Evolutionary conservation across 1,140 invertebrate genomes (phyloP).

Genomic region (Anthonomus grandis): DNA sequence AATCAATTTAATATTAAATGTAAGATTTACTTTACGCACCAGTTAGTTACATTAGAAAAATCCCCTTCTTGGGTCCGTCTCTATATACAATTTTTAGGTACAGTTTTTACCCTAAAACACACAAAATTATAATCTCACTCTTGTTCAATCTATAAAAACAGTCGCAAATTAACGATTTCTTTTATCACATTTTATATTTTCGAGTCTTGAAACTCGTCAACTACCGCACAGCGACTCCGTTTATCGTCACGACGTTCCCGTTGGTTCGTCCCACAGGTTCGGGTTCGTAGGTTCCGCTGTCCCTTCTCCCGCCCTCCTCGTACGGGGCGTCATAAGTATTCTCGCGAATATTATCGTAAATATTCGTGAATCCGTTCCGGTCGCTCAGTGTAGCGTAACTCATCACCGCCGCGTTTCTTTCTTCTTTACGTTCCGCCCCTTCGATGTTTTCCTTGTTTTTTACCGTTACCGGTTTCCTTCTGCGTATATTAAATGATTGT

Average conservation of each 20-base stretch:
- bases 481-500: conserved; percentile 2
- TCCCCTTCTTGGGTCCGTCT: no score
- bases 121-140: no score
- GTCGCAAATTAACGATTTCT: no score
- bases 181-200: no score
- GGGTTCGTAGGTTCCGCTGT: conserved; percentile 67
- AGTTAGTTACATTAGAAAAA: no score
- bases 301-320: conserved; percentile 55
- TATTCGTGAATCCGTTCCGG: conserved; percentile 58
- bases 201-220: no score
- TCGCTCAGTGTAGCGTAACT: conserved; percentile 77
- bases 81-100: no score
- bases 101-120: no score
- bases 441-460: conserved; percentile 86
- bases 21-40: no score
- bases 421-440: conserved; percentile 78
- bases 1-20: no score
- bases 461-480: conserved; percentile 76
- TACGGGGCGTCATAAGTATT: conserved; percentile 65
- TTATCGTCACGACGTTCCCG: conserved; percentile 67
- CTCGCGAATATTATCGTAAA: conserved; percentile 72
- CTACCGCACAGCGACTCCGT: conserved; percentile 67
- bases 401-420: conserved; percentile 80
- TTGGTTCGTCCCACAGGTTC: conserved; percentile 56
- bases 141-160: no score